These are phyloP conservation scores for Drosophila bifasciata DNA, from an alignment of 1,140 invertebrate genomes.

Conservation along the genomic window DNA sequence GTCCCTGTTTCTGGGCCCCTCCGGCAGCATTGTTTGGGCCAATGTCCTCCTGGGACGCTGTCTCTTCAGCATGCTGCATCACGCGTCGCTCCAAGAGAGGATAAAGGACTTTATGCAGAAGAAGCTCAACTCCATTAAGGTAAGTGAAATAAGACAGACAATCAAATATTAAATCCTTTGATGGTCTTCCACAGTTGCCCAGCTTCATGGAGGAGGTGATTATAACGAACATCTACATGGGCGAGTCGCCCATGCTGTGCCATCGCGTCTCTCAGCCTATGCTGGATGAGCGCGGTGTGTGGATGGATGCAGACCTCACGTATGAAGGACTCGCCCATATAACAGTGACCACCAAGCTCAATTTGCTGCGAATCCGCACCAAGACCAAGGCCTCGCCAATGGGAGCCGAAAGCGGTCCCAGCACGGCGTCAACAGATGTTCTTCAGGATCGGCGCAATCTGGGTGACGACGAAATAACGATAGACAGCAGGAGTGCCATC, in stretches of 20 bases:
- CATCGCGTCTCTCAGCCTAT: slow-evolving; percentile 89
- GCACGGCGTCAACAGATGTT: slow-evolving; percentile 9
- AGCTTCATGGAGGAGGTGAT: slow-evolving; percentile 94
- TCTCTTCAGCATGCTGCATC: slow-evolving; percentile 91
- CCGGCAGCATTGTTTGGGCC: slow-evolving; percentile 87
- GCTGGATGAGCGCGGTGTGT: slow-evolving; percentile 94
- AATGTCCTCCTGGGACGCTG: slow-evolving; percentile 91
- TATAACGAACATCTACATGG: slow-evolving; percentile 91
- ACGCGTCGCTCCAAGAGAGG: slow-evolving; percentile 86
- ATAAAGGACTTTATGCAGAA: slow-evolving; percentile 92
- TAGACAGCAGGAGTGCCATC: slow-evolving; percentile 84
- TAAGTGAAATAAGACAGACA: slow-evolving; percentile 11
- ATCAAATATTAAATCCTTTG: neutral
- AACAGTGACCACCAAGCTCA: slow-evolving; percentile 97
- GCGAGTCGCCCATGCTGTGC: slow-evolving; percentile 90
- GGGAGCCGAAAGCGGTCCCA: slow-evolving; percentile 4
- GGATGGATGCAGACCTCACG: slow-evolving; percentile 95
- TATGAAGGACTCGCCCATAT: slow-evolving; percentile 95
- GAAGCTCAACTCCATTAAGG: slow-evolving; percentile 93
- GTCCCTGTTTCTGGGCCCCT: slow-evolving; percentile 76
- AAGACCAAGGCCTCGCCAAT: slow-evolving; percentile 48
- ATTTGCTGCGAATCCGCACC: slow-evolving; percentile 92
- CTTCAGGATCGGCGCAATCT: slow-evolving; percentile 19
- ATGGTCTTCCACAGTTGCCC: slow-evolving; percentile 86
- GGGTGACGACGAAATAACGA: slow-evolving; percentile 19